Evolutionary conservation across 2,888 invertebrate genomes (phyloP).

Genomic region (Amitus sp.): DNA sequence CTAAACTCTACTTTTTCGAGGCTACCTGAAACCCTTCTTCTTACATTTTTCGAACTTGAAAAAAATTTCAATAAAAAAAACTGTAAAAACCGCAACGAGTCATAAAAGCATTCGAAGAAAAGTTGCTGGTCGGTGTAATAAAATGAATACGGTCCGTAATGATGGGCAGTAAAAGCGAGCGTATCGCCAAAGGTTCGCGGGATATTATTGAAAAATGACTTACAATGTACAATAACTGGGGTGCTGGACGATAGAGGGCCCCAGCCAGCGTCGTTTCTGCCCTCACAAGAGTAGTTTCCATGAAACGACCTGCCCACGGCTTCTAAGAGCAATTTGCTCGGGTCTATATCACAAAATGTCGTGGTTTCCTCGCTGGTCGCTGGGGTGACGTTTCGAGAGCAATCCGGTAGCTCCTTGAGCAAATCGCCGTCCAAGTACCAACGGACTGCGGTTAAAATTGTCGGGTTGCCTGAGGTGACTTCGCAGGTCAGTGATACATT

Average conservation of each 20-base stretch:
- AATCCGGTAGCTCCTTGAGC: conserved; percentile 87
- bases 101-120: neutral
- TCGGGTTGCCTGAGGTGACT: conserved; percentile 83
- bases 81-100: neutral
- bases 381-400: conserved; percentile 68
- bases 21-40: neutral
- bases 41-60: no score
- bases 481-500: conserved; percentile 87
- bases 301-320: conserved; percentile 89
- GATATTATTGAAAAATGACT: conserved; percentile 60
- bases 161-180: neutral
- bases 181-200: neutral
- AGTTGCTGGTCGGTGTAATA: neutral
- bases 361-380: conserved; percentile 55
- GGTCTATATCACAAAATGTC: conserved; percentile 85
- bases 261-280: conserved; percentile 90
- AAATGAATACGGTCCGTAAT: neutral
- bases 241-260: conserved; percentile 81
- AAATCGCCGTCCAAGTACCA: conserved; percentile 89
- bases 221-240: conserved; percentile 84
- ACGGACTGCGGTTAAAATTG: conserved; percentile 77
- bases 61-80: neutral
- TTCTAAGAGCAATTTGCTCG: conserved; percentile 84
- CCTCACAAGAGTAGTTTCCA: conserved; percentile 94
- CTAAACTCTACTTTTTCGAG: no score